Evolutionary conservation across 92 coral and sea anemone genomes (phyloP).

Genomic region (Scolanthus callimorphus): DNA sequence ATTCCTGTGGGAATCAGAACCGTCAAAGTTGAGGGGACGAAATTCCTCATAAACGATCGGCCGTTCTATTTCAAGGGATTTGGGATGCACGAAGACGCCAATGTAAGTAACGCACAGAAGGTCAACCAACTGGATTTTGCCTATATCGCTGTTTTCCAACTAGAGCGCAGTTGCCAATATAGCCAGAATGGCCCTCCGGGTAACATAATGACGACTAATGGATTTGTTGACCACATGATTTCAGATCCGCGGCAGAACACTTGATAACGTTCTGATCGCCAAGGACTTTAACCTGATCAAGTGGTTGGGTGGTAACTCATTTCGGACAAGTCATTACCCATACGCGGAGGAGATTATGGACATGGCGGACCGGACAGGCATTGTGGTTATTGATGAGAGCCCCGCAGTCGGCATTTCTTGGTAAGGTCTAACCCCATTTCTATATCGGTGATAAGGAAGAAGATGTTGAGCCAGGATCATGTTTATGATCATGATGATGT

Average conservation of each 20-base stretch:
- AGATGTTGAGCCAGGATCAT: neutral
- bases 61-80: slow-evolving; percentile 97
- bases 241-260: slow-evolving; percentile 96
- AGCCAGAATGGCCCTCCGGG: too few relatives aligned
- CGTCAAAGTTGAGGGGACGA: slow-evolving; percentile 73
- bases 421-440: too few relatives aligned
- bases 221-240: too few relatives aligned
- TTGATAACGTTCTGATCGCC: slow-evolving; percentile 82
- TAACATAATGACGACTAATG: too few relatives aligned
- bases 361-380: slow-evolving; percentile 93
- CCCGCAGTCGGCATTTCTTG: slow-evolving; percentile 91
- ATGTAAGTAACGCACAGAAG: slow-evolving; percentile 67
- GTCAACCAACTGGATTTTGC: too few relatives aligned
- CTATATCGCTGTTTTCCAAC: too few relatives aligned
- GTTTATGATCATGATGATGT: too few relatives aligned
- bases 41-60: slow-evolving; percentile 83
- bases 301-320: slow-evolving; percentile 93
- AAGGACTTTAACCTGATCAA: slow-evolving; percentile 89
- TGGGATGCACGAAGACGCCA: slow-evolving; percentile 97
- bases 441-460: neutral
- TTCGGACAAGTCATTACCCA: slow-evolving; percentile 98
- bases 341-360: slow-evolving; percentile 99
- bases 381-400: slow-evolving; percentile 95
- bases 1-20: slow-evolving; percentile 94
- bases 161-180: too few relatives aligned